A percentile compares a stretch with the other conserved stretches of the same genome.
phyloP scores from a whole-genome alignment of 1,140 invertebrate genomes.

The Trypoxylus dichotomus region DNA sequence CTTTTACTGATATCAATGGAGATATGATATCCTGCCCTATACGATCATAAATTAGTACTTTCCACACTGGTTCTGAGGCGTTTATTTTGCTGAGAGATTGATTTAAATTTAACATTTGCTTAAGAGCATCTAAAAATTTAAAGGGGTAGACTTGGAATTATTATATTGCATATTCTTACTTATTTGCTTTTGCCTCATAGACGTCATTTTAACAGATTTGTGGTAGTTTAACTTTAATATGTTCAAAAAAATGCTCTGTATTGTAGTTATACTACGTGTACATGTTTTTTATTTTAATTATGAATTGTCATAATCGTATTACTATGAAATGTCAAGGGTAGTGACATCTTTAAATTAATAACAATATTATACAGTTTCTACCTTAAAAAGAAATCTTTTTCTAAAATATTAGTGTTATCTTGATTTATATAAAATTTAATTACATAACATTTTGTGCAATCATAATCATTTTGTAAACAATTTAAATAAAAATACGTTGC shows the following conservation, averaged over 20 bases:
- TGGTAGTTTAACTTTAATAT: not conserved
- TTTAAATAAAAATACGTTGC: no score
- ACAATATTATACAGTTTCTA: not conserved
- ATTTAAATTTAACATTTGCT: constrained; percentile 95
- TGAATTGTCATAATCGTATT: not conserved
- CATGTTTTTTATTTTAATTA: not conserved
- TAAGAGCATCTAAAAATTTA: constrained; percentile 78
- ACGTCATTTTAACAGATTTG: constrained; percentile 58
- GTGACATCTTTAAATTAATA: not conserved
- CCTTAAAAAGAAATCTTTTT: no score
- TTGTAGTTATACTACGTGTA: not conserved
- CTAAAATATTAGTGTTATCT: no score
- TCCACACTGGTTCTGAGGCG: constrained; percentile 87
- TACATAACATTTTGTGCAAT: no score
- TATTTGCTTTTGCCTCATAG: constrained; percentile 72
- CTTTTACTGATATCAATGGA: constrained; percentile 93
- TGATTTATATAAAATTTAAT: not conserved
- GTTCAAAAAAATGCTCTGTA: not conserved
- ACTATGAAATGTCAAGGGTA: not conserved
- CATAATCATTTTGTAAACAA: no score
- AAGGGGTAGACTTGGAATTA: constrained; percentile 44
- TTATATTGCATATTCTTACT: constrained; percentile 57
- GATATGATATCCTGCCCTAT: constrained; percentile 98
- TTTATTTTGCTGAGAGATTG: constrained; percentile 72
- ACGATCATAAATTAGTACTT: constrained; percentile 94